Percentiles rank a stretch among this genome's conserved stretches.
Evolutionary conservation across 1,140 invertebrate species (phyloP).

Genomic region (Sycobia sp.): DNA sequence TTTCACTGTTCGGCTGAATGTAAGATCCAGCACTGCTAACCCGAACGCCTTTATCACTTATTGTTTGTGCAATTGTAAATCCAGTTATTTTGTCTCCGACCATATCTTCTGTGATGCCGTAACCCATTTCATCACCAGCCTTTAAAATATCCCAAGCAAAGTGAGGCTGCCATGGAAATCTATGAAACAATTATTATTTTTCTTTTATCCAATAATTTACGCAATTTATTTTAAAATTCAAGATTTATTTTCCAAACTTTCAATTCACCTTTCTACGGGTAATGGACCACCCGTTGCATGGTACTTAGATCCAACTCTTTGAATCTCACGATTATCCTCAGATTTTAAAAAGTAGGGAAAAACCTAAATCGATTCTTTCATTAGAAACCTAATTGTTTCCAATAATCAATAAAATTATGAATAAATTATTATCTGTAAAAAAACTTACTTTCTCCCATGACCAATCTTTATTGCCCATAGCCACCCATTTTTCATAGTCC

Average conservation of each 20-base stretch:
- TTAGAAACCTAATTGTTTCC: neutral
- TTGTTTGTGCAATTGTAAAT: slow-evolving; percentile 61
- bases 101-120: slow-evolving; percentile 64
- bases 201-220: neutral
- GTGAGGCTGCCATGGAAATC: slow-evolving; percentile 63
- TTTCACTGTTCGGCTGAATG: slow-evolving; percentile 64
- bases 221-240: neutral
- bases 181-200: slow-evolving; percentile 26
- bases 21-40: slow-evolving; percentile 70
- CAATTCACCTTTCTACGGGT: slow-evolving; percentile 64
- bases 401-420: slow-evolving; percentile 4
- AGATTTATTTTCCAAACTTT: slow-evolving; percentile 4
- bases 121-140: slow-evolving; percentile 66
- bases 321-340: slow-evolving; percentile 64
- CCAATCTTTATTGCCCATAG: slow-evolving; percentile 65
- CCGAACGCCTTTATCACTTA: slow-evolving; percentile 68
- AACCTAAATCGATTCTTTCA: slow-evolving; percentile 45
- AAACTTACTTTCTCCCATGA: slow-evolving; percentile 62
- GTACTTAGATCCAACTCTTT: slow-evolving; percentile 51
- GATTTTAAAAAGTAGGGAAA: slow-evolving; percentile 65
- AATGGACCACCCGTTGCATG: slow-evolving; percentile 60
- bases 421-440: slow-evolving; percentile 14
- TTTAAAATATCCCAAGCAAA: slow-evolving; percentile 65
- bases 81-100: slow-evolving; percentile 63
- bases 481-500: slow-evolving; percentile 68